Evolutionary conservation across 2,113 vertebrate genomes (phyloP).

Genomic region (Otis tarda): DNA sequence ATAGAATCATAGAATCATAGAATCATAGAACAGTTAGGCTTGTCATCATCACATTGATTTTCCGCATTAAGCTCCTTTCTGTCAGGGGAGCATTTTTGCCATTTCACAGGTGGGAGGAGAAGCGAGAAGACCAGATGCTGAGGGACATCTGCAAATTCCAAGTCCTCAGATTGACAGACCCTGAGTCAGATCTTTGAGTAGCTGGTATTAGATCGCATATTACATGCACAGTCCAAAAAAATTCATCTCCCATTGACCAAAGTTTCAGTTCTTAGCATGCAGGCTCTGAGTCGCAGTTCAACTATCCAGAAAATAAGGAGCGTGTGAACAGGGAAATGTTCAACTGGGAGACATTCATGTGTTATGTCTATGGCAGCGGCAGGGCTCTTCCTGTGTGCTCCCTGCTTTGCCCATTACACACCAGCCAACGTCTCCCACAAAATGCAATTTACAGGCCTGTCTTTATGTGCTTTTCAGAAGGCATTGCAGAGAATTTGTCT

Average conservation of each 20-base stretch:
- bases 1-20: too few relatives aligned
- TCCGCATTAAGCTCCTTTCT: accelerated
- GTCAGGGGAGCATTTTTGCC: not conserved
- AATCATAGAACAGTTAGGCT: too few relatives aligned
- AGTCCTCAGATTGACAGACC: not conserved
- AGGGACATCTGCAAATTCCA: not conserved
- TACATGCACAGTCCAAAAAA: not conserved
- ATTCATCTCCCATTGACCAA: not conserved
- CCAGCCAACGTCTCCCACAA: not conserved
- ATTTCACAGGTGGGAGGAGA: not conserved
- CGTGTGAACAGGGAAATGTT: not conserved
- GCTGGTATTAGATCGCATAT: not conserved
- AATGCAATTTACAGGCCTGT: not conserved
- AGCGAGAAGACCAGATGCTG: not conserved
- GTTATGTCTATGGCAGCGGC: not conserved
- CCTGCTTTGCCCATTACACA: not conserved
- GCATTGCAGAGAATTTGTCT: not conserved
- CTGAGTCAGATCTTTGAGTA: not conserved
- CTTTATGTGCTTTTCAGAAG: not conserved
- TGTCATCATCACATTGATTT: not conserved
- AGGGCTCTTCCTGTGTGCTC: not conserved
- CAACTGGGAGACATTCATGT: not conserved
- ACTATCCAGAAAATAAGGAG: not conserved
- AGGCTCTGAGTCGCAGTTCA: not conserved
- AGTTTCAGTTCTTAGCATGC: not conserved